A percentile compares a stretch with the other conserved stretches of the same genome.
phyloP scores from a whole-genome alignment of 2,888 invertebrate species.

The Thumatha senex region DNA sequence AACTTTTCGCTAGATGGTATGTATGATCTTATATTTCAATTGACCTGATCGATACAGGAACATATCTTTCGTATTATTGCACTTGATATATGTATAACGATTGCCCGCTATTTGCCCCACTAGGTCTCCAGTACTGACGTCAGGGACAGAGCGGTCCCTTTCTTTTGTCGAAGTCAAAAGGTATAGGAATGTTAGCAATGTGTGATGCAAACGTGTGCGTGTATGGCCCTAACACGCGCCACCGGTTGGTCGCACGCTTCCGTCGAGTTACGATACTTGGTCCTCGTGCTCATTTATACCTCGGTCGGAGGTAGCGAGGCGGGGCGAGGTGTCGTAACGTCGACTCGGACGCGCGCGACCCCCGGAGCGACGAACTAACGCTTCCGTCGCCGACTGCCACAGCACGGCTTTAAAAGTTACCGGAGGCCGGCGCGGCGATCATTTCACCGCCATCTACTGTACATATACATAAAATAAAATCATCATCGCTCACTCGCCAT shows the following conservation, averaged over 20 bases:
- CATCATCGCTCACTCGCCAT: conserved; percentile 47
- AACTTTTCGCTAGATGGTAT: conserved; percentile 78
- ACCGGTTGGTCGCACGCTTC: conserved; percentile 53
- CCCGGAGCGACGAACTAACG: conserved; percentile 63
- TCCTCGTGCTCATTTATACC: conserved; percentile 10
- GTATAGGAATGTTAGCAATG: conserved; percentile 81
- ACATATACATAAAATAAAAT: conserved; percentile 36
- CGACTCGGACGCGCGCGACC: conserved; percentile 45
- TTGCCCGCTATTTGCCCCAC: conserved; percentile 76
- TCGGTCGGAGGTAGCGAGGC: conserved; percentile 4
- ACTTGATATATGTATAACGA: conserved; percentile 51
- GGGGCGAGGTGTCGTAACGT: conserved; percentile 6
- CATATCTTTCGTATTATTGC: conserved; percentile 12
- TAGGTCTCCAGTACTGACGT: conserved; percentile 82
- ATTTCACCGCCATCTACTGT: conserved; percentile 39
- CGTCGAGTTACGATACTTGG: conserved; percentile 11
- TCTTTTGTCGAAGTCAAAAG: conserved; percentile 79
- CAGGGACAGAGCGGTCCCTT: conserved; percentile 80
- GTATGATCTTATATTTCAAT: conserved; percentile 18
- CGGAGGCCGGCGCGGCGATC: conserved; percentile 26
- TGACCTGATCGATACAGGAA: not conserved
- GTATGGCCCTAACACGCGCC: conserved; percentile 50
- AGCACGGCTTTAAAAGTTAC: conserved; percentile 62
- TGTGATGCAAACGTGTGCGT: conserved; percentile 76
- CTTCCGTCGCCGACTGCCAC: conserved; percentile 64